A percentile compares a stretch with the other conserved stretches of the same genome.
Evolutionary conservation across 2,113 vertebrate genomes (phyloP).

Genomic region (Oncorhynchus tshawytscha): DNA sequence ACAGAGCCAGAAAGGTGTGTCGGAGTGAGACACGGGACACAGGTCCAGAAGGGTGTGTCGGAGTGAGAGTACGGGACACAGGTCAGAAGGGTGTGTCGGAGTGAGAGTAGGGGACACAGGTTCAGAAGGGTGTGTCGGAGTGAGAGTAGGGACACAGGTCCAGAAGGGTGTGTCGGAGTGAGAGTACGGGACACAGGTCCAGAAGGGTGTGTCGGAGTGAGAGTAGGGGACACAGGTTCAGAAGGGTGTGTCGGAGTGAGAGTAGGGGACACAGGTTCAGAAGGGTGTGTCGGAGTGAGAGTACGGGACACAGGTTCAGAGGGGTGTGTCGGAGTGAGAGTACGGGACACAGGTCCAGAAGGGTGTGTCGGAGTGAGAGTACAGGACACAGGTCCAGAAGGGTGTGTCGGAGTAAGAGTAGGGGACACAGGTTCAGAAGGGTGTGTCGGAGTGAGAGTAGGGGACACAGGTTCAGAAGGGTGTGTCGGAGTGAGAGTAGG

Average conservation of each 20-base stretch:
- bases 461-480: neutral
- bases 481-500: too few species aligned
- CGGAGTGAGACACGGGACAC: constrained; percentile 23
- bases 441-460: too few species aligned
- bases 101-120: neutral
- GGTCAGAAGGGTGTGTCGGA: neutral
- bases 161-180: constrained; percentile 1
- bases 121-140: neutral
- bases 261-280: constrained; percentile 11
- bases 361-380: too few species aligned
- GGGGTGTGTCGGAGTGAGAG: constrained; percentile 9
- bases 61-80: too few species aligned
- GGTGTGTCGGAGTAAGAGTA: constrained; percentile 6
- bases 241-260: constrained; percentile 3
- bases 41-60: neutral
- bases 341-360: constrained; percentile 10
- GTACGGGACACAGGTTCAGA: too few species aligned
- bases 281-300: too few species aligned
- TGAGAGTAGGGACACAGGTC: too few species aligned
- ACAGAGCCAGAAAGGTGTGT: neutral
- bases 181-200: constrained; percentile 15
- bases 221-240: too few species aligned
- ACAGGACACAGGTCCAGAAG: too few species aligned
- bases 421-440: constrained; percentile 4
- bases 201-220: too few species aligned